Percentiles rank a stretch among this genome's conserved stretches.
Evolutionary conservation across 2,888 invertebrate species (phyloP).

Genomic region (Melanchra persicariae): DNA sequence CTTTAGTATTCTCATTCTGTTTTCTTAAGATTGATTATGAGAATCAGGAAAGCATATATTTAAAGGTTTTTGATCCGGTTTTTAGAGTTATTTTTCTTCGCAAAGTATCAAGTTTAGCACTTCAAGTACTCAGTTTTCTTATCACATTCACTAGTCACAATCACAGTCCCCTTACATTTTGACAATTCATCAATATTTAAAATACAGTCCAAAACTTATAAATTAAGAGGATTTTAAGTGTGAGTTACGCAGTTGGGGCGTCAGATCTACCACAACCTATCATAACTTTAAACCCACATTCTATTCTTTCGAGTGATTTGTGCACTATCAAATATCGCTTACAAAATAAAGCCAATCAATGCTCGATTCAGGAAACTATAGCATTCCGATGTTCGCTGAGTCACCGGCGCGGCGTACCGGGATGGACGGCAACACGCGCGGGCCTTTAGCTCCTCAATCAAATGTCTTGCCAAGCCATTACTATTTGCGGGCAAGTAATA

Average conservation of each 20-base stretch:
- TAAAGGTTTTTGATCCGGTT: not conserved
- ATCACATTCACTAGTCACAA: not conserved
- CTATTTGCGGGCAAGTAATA: constrained; percentile 66
- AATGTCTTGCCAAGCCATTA: constrained; percentile 56
- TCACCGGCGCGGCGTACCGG: constrained; percentile 58
- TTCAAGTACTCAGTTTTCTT: not conserved
- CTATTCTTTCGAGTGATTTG: constrained; percentile 8
- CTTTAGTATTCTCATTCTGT: not conserved
- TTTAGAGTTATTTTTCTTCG: not conserved
- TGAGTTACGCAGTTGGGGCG: not conserved
- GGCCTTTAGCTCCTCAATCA: constrained; percentile 62
- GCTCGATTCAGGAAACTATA: constrained; percentile 81
- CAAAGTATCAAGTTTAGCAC: not conserved
- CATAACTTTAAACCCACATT: constrained; percentile 8
- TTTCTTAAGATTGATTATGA: not conserved
- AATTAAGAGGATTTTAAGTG: not conserved
- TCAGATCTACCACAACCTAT: not conserved
- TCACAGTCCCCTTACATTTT: not conserved
- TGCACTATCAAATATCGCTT: constrained; percentile 49
- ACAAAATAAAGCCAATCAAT: constrained; percentile 69
- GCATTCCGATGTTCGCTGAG: constrained; percentile 80
- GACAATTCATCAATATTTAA: not conserved
- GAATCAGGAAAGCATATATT: not conserved
- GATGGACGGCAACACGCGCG: constrained; percentile 52
- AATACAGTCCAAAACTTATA: not conserved